phyloP scores from a whole-genome alignment of 1,140 invertebrate species.

The Pseudomyrmex sp. region DNA sequence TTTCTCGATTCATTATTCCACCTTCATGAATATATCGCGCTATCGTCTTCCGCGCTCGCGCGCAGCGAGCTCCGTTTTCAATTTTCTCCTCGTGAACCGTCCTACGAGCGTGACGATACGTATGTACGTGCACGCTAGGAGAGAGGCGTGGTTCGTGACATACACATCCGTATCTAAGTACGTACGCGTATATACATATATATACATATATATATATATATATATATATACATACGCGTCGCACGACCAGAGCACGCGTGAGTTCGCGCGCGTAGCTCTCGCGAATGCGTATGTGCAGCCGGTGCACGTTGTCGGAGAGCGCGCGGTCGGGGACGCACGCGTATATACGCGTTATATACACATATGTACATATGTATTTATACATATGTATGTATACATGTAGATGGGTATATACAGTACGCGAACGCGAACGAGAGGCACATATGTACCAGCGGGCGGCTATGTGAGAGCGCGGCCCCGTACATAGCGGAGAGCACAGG shows the following conservation, averaged over 20 bases:
- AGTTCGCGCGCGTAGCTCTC: constrained; percentile 22
- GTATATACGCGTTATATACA: background rate
- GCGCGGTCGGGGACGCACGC: background rate
- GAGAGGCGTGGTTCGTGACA: background rate
- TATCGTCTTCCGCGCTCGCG: constrained; percentile 67
- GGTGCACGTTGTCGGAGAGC: constrained; percentile 2
- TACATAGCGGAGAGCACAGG: constrained; percentile 60
- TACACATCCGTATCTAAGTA: background rate
- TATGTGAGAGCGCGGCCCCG: constrained; percentile 12
- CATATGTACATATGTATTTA: no score
- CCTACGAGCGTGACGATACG: constrained; percentile 44
- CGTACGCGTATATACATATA: background rate
- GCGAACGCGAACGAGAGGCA: background rate
- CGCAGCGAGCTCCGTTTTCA: constrained; percentile 63
- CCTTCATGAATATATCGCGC: constrained; percentile 59
- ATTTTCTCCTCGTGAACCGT: constrained; percentile 68
- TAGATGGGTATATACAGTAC: background rate
- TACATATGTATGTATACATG: background rate
- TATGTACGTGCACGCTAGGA: background rate
- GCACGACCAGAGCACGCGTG: background rate
- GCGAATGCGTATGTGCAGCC: constrained; percentile 14
- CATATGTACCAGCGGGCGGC: background rate
- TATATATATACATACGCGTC: background rate
- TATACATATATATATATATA: background rate
- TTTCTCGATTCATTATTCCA: constrained; percentile 67